phyloP scores from a whole-genome alignment of 2,888 invertebrate genomes.

The Eretmocerus hayati region DNA sequence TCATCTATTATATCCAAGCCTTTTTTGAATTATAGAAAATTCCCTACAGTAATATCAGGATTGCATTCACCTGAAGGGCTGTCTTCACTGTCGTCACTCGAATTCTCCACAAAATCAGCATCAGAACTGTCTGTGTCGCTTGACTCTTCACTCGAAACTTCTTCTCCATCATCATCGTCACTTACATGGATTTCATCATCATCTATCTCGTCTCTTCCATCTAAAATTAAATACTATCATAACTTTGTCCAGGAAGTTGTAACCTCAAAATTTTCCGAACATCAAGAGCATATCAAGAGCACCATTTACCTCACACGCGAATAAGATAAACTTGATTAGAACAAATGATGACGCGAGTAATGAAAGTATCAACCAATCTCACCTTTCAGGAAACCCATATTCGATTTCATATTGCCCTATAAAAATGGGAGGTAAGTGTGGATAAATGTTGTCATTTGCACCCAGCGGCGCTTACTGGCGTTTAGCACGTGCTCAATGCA shows the following conservation, averaged over 20 bases:
- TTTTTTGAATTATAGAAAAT: too few relatives aligned
- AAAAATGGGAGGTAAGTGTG: too few relatives aligned
- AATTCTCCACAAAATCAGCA: constrained; percentile 11
- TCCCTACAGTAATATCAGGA: not conserved
- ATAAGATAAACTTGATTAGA: too few relatives aligned
- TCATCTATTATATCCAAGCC: too few relatives aligned
- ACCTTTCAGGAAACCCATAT: not conserved
- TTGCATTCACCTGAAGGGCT: too few relatives aligned
- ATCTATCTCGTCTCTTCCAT: constrained; percentile 15
- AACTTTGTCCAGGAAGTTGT: not conserved
- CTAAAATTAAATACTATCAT: too few relatives aligned
- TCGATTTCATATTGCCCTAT: not conserved
- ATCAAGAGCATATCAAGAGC: not conserved
- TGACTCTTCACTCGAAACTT: not conserved
- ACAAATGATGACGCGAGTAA: too few relatives aligned
- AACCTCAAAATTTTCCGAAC: not conserved
- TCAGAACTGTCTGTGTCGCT: constrained; percentile 8
- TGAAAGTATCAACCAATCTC: not conserved
- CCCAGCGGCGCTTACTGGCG: too few relatives aligned
- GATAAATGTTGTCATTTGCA: too few relatives aligned
- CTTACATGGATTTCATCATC: constrained; percentile 17
- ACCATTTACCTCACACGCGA: too few relatives aligned
- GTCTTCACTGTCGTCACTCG: constrained; percentile 4
- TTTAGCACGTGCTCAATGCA: too few relatives aligned
- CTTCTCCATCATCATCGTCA: constrained; percentile 5